These are phyloP conservation scores for Cossypha niveicapilla DNA, from an alignment of 2,797 vertebrate species.

Conservation along the genomic window DNA sequence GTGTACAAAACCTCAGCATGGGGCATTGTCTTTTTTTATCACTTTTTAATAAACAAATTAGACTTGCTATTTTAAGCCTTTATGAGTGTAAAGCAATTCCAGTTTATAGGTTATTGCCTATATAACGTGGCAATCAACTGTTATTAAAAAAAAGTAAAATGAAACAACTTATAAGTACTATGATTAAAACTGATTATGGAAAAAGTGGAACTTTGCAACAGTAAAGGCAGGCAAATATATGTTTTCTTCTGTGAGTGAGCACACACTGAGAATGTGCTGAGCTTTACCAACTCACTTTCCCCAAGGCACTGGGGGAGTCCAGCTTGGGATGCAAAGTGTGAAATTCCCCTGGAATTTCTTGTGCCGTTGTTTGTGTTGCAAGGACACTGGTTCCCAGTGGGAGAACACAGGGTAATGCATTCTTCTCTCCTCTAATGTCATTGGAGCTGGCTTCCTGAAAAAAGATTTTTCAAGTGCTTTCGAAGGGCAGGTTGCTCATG, in stretches of 20 bases:
- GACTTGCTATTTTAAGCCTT: slow-evolving; percentile 61
- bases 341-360: neutral
- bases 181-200: neutral
- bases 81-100: slow-evolving; percentile 36
- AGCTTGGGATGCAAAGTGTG: neutral
- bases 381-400: neutral
- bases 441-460: neutral
- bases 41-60: slow-evolving; percentile 58
- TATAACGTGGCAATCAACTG: slow-evolving; percentile 6
- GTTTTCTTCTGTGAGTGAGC: neutral
- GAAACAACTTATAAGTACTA: neutral
- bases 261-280: neutral
- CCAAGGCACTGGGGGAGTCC: neutral
- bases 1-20: neutral
- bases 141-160: slow-evolving; percentile 36
- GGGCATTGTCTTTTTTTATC: slow-evolving; percentile 24
- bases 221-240: neutral
- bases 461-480: neutral
- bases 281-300: neutral
- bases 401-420: neutral
- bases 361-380: neutral
- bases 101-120: slow-evolving; percentile 36
- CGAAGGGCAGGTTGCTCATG: neutral
- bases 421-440: neutral
- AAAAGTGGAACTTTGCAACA: neutral